phyloP scores from a whole-genome alignment of 2,797 vertebrate genomes.

The Sorex maritimensis region DNA sequence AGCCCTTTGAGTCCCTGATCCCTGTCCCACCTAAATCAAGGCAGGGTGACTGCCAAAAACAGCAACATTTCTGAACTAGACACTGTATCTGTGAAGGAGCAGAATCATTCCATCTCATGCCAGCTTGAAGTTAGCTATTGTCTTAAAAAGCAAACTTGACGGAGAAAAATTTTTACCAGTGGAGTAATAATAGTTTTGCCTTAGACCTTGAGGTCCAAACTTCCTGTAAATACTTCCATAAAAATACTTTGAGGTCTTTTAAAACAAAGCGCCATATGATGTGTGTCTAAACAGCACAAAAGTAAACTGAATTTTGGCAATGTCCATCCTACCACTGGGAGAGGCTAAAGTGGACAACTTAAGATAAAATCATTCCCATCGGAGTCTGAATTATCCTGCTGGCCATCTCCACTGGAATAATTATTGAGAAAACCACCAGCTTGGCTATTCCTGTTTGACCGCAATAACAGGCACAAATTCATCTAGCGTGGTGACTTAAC shows the following conservation, averaged over 20 bases:
- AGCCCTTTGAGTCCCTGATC: conserved; percentile 74
- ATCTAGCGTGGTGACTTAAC: background rate
- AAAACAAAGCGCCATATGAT: conserved; percentile 80
- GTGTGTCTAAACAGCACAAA: conserved; percentile 80
- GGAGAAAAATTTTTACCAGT: conserved; percentile 24
- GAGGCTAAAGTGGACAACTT: conserved; percentile 45
- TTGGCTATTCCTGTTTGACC: conserved; percentile 53
- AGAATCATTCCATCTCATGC: background rate
- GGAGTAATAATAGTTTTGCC: conserved; percentile 67
- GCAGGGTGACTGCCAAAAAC: conserved; percentile 13
- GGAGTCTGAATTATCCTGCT: conserved; percentile 67
- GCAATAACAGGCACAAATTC: conserved; percentile 2
- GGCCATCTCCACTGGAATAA: conserved; percentile 71
- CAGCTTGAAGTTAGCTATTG: conserved; percentile 3
- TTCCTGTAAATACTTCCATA: conserved; percentile 77
- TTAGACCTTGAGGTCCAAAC: conserved; percentile 70
- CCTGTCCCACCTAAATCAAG: conserved; percentile 69
- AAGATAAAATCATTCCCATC: conserved; percentile 75
- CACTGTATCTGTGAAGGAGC: conserved; percentile 38
- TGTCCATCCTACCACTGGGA: conserved; percentile 60
- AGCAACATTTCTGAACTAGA: conserved; percentile 71
- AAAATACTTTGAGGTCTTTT: conserved; percentile 78
- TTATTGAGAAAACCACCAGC: conserved; percentile 78
- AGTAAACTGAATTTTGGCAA: conserved; percentile 79
- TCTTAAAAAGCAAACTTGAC: conserved; percentile 65